Base-by-base conservation (phyloP, 1,140 invertebrate genomes). In the Pectinophora gossypiella region DNA sequence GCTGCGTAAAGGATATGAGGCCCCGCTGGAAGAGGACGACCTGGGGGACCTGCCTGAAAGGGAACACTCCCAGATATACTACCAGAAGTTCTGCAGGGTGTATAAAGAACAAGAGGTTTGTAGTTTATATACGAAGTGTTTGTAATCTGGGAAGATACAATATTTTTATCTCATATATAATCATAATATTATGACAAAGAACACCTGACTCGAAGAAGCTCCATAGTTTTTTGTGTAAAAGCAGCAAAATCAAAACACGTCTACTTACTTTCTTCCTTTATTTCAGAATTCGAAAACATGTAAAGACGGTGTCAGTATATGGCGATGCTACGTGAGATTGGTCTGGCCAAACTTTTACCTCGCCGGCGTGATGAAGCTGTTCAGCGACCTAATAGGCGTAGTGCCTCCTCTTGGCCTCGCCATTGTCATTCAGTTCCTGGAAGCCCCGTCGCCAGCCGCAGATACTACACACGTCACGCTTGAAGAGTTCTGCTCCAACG, bases 351-450 rank as follows among this genome's bases (percentile, higher is more conserved):
- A 92, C 61, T 92, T 96, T 77, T 85, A 91, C 16, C 77, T 94
- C 18, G 94, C 94, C 20, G 95, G 94, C 2, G 52, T 95, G 40
- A 88, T 94, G 50, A 94, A 95, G 71, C 73, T 97, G 18, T 73
- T 92, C n/a, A 93, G 94, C n/a, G 95, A 96, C 81, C 78, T 92
- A 59, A 89, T 92, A 35, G 93, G 92, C 23, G 90, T 96, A 40
- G 89, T 96, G 56, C 94, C 93, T 9, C 95, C 95, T 3, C 79
- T 96, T 59, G 93, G 92, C 15, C 92, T 96, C 60, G 91, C 93
- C 15, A 88, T 91, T 51, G 94, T 96, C 57, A 90, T 96, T 22
- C 87, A 91, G 54, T 94, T 93, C 70, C 91, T 94, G 23, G 61
- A 71, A 56, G 73, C 85, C 40, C 60, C 70, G 5, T 40, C 45